Evolutionary conservation across 2,113 vertebrate genomes (phyloP).

Genomic region (Prunella himalayana): DNA sequence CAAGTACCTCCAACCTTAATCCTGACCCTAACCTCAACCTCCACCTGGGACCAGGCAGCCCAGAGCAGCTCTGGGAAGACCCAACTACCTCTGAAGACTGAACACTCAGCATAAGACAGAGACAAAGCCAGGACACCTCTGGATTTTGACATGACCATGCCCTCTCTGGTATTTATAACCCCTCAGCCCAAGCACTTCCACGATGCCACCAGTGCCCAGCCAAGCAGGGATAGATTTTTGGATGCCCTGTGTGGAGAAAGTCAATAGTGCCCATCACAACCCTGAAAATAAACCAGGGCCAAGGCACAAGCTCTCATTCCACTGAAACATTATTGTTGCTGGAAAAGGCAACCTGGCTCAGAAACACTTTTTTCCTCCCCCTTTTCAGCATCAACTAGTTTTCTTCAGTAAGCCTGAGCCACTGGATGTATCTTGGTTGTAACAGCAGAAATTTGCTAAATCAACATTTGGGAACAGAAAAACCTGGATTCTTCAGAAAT

Average conservation of each 20-base stretch:
- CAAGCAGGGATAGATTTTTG: not conserved
- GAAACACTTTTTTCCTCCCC: not conserved
- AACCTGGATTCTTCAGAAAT: not conserved
- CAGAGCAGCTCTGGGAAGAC: not conserved
- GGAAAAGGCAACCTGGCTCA: not conserved
- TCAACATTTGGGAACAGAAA: not conserved
- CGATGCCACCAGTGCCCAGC: not conserved
- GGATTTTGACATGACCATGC: not conserved
- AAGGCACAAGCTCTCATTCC: not conserved
- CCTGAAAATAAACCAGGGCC: not conserved
- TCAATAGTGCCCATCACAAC: not conserved
- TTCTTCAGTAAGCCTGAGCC: not conserved
- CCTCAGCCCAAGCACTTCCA: not conserved
- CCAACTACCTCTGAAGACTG: not conserved
- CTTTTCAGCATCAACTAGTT: not conserved
- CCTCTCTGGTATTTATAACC: not conserved
- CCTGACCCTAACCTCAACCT: not conserved
- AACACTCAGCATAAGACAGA: not conserved
- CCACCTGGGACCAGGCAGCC: not conserved
- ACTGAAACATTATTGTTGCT: not conserved
- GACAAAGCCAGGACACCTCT: not conserved
- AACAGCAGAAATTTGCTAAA: not conserved
- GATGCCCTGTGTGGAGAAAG: not conserved
- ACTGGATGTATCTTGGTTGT: not conserved
- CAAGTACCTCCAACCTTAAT: not conserved